phyloP scores from a whole-genome alignment of 2,888 invertebrate genomes.

The Meloe dianella region DNA sequence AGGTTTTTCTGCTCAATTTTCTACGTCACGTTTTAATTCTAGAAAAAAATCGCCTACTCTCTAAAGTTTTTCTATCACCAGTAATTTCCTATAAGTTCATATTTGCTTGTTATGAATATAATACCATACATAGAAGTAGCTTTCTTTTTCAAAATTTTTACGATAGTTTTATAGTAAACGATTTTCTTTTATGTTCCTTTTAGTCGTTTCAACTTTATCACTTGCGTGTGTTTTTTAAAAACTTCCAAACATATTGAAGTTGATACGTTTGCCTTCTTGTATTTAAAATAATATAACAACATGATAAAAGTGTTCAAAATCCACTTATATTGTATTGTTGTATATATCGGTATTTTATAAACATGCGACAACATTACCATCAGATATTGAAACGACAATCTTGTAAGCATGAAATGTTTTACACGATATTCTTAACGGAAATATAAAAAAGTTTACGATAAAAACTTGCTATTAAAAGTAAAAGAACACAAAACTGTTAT shows the following conservation, averaged over 20 bases:
- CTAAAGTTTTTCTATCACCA: not conserved
- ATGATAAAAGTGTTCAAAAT: not conserved
- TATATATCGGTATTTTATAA: not conserved
- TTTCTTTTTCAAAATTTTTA: not conserved
- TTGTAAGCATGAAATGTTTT: not conserved
- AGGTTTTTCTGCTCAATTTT: too few relatives aligned
- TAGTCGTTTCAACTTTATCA: not conserved
- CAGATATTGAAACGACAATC: not conserved
- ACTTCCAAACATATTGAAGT: not conserved
- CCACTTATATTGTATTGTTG: not conserved
- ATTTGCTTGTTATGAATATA: not conserved
- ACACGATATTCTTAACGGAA: not conserved
- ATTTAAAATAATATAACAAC: not conserved
- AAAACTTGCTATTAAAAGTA: not conserved
- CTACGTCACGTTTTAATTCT: too few relatives aligned
- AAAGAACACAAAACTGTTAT: not conserved
- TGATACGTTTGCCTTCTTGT: not conserved
- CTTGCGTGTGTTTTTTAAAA: not conserved
- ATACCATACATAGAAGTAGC: not conserved
- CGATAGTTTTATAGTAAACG: not conserved
- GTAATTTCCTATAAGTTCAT: not conserved
- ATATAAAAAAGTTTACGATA: slow-evolving; percentile 1
- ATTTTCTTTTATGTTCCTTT: not conserved
- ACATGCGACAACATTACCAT: not conserved
- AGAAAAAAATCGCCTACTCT: not conserved